Evolutionary conservation across 1,140 invertebrate species (phyloP), one percentile per base, ranked within the genome.

Genomic region (Theocolax elegans): DNA sequence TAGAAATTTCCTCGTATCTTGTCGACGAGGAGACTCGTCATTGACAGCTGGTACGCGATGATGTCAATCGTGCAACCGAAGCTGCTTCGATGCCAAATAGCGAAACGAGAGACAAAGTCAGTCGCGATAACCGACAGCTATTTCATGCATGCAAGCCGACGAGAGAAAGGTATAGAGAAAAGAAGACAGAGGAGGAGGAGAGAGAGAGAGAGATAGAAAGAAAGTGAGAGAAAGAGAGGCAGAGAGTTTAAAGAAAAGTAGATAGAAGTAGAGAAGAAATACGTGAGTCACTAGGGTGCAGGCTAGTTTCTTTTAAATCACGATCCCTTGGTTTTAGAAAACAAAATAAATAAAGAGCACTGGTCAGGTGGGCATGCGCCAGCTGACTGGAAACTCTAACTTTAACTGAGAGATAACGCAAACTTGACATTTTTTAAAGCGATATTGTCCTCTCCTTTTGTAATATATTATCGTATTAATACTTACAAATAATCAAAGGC

Each of bases 261-360:
- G 46, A 21, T 17, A 19, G 46, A 19, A 10, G 17, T 48, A 48
- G 46, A 48, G 49, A 65, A n/a, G 25, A 9, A 46, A 35, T 58
- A n/a, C 27, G 80, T 77, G 78, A 85, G 75, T 82, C 74, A 79
- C 81, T 85, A 85, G 74, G 79, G 83, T 85, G 84, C 84, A 85
- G 73, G 72, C 82, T 85, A 85, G 59, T 78, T 79, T 81, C n/a
- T 78, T 72, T 76, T 75, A 70, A 71, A 27, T 31, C 25, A 40
- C 25, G 25, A 48, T 74, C 19, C n/a, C 17, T 66, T 63, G 3
- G 29, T 54, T 44, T 46, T 56, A 4, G 38, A 40, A 38, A 46
- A 60, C 27, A 42, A 64, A 49, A 49, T 25, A 65, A 58, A 46
- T 53, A 58, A 68, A 63, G 31, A 23, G 46, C n/a, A 75, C 77